Percentiles rank a stretch among this genome's conserved stretches.
Conservation (phyloP, 2,888 invertebrate genomes). For the Ecdyonurus torrentis region DNA sequence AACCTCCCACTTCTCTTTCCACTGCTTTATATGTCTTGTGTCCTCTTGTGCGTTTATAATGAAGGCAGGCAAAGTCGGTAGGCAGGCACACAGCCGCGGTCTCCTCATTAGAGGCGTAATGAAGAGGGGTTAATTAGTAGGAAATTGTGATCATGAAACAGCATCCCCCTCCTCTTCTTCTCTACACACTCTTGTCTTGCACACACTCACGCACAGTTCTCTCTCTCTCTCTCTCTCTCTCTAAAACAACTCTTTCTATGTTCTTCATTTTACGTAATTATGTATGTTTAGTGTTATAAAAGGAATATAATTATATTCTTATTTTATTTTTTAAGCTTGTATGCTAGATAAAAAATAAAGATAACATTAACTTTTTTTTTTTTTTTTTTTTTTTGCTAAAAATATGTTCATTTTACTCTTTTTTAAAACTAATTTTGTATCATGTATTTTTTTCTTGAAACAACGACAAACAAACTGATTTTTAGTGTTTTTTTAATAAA, state of each 20-base stretch:
- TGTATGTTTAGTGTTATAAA: too few relatives aligned
- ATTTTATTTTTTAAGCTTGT: too few relatives aligned
- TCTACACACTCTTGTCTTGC: neutral
- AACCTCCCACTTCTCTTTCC: neutral
- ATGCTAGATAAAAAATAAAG: too few relatives aligned
- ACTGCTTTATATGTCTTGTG: neutral
- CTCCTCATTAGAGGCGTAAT: neutral
- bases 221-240: neutral
- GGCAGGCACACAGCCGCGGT: neutral
- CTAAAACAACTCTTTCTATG: neutral
- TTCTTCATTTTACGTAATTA: neutral
- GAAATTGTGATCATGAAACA: constrained; percentile 8
- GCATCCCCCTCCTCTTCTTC: neutral
- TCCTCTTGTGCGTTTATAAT: neutral
- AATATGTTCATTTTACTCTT: too few relatives aligned
- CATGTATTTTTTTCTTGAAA: too few relatives aligned
- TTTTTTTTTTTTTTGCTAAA: too few relatives aligned
- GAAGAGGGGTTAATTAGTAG: constrained; percentile 7
- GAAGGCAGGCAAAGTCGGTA: neutral
- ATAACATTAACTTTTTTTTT: too few relatives aligned
- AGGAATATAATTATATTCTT: too few relatives aligned
- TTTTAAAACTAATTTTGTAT: too few relatives aligned
- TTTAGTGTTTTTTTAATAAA: too few relatives aligned
- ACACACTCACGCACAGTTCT: neutral
- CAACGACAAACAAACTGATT: too few relatives aligned